Base-by-base conservation (phyloP, 2,888 invertebrate genomes). In the Cryptocheilus praepositus region DNA sequence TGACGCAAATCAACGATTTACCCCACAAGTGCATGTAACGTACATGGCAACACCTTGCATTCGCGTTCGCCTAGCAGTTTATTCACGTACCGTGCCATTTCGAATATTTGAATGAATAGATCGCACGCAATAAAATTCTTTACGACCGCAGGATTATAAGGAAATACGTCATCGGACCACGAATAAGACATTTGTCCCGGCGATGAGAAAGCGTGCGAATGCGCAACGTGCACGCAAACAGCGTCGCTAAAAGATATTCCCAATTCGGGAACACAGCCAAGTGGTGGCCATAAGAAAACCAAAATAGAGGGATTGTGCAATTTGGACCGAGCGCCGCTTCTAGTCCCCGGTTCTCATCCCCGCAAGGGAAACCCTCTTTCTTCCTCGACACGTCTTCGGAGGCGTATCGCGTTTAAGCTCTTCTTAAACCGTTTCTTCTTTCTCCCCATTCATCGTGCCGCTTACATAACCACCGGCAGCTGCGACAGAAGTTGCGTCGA, bases 261-360 rank as follows among this genome's bases (percentile, higher is more conserved):
- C 73, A 67, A 77, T 73, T 77, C 72, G 81, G 81, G 77, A 82
- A 75, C 75, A 72, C 70, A 72, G 81, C 81, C 81, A 81, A 81
- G 67, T 67, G 60, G 55, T 73, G 67, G 70, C 67, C 67, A 72
- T 74, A 75, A 74, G 73, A 75, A 73, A 73, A 72, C 74, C 63
- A 71, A 81, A 81, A 81, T 81, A 82, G 77, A 77, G 73, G 59
- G 65, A 71, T 81, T 79, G 72, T 49, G 68, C 76, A 82, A 81
- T 76, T 74, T 70, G 61, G 72, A 73, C 59, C 61, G 49, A 59
- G 63, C 44, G 28, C 63, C 55, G 51, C 44, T 52, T 52, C 13
- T 43, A 51, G n/a, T 64, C 56, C 19, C 18, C 53, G 15, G 43
- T 63, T 57, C 44, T 44, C 25, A 7, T 36, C 13, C 36, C 36